Conservation (phyloP, 2,888 invertebrate species). For the Orthonychiurus folsomi region DNA sequence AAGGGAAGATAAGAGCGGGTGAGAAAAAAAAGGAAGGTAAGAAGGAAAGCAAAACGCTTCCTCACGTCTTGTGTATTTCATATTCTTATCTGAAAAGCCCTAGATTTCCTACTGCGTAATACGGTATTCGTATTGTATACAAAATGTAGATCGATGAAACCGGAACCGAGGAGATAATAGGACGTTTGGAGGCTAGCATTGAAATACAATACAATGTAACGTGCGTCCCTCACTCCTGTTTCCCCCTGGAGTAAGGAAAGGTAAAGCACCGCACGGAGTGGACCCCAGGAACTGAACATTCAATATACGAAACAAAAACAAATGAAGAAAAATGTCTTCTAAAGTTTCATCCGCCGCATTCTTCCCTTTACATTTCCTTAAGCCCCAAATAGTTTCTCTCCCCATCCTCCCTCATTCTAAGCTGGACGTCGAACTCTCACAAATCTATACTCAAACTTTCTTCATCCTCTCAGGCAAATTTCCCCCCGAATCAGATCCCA, state of each 20-base stretch:
- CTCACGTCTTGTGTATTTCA: constrained; percentile 1
- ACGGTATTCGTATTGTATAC: not conserved
- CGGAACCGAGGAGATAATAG: not conserved
- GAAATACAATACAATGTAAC: not conserved
- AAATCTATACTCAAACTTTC: too few species aligned
- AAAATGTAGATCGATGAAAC: not conserved
- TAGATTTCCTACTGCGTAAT: not conserved
- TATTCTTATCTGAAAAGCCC: not conserved
- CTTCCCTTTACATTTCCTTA: too few species aligned
- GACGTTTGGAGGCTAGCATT: not conserved
- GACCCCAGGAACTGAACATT: not conserved
- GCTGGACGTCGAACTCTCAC: too few species aligned
- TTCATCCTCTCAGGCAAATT: too few species aligned
- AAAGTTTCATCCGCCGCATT: not conserved
- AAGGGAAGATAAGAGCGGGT: too few species aligned
- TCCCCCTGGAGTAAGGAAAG: not conserved
- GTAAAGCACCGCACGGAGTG: not conserved
- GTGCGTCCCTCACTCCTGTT: too few species aligned
- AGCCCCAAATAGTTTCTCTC: too few species aligned
- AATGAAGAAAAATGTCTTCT: not conserved
- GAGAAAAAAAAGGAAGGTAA: not conserved
- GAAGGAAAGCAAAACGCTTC: not conserved
- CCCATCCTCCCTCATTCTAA: too few species aligned
- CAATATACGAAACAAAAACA: not conserved
- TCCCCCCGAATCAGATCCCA: too few species aligned